Conservation (phyloP, 2,113 vertebrate species). For the Tursiops truncatus region DNA sequence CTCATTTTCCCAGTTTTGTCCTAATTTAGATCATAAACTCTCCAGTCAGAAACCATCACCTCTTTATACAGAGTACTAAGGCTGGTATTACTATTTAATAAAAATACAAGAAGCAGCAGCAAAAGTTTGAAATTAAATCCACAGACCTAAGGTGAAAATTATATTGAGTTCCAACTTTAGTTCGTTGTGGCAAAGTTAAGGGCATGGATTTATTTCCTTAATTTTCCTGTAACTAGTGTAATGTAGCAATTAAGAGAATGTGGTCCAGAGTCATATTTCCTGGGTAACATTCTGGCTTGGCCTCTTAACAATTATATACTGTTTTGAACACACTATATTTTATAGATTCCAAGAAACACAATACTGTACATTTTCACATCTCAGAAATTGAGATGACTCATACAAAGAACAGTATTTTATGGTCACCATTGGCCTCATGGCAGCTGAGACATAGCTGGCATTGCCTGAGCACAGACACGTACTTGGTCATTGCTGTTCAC, state of each 20-base stretch:
- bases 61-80: neutral
- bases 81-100: conserved; percentile 38
- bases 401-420: neutral
- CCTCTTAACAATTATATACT: neutral
- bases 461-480: neutral
- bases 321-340: neutral
- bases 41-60: neutral
- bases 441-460: neutral
- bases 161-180: conserved; percentile 24
- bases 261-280: neutral
- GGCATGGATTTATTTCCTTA: conserved; percentile 16
- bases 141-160: neutral
- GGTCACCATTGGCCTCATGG: neutral
- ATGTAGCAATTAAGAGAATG: neutral
- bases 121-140: conserved; percentile 35
- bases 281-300: neutral
- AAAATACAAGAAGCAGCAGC: neutral
- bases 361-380: neutral
- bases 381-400: neutral
- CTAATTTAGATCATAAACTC: conserved; percentile 46
- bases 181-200: conserved; percentile 45
- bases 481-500: neutral
- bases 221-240: conserved; percentile 23
- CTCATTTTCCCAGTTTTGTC: neutral
- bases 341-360: neutral